Percentiles rank a stretch among this genome's conserved stretches.
phyloP scores from a whole-genome alignment of 2,888 invertebrate species.

The Drosophila dives region DNA sequence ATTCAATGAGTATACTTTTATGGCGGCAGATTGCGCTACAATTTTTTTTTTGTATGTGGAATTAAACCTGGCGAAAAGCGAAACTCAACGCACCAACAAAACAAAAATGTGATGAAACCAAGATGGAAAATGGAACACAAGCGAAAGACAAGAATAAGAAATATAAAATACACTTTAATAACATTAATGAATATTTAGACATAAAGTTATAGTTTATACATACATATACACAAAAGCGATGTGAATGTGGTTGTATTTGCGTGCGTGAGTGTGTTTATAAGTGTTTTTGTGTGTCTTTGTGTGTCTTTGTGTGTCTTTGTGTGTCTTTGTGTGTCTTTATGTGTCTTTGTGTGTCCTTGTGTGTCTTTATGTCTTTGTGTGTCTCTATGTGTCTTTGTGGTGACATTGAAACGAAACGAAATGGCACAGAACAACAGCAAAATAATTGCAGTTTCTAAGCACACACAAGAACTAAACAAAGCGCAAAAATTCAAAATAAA shows the following conservation, averaged over 20 bases:
- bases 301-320: constrained; percentile 9
- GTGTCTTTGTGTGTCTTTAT: neutral
- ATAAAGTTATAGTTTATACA: constrained; percentile 8
- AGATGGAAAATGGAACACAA: constrained; percentile 13
- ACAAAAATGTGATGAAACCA: constrained; percentile 10
- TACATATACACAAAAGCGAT: constrained; percentile 17
- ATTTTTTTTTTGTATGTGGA: neutral
- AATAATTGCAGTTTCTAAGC: constrained; percentile 2
- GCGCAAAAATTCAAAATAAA: constrained; percentile 2
- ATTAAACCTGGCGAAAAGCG: neutral
- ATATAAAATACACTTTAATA: constrained; percentile 1
- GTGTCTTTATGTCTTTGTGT: neutral
- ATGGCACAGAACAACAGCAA: constrained; percentile 10
- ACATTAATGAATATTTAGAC: constrained; percentile 7
- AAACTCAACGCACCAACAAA: constrained; percentile 4
- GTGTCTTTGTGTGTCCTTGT: constrained; percentile 6
- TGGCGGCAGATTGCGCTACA: constrained; percentile 15
- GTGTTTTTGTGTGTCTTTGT: neutral
- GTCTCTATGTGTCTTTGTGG: neutral
- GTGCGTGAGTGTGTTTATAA: neutral
- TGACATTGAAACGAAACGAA: constrained; percentile 30
- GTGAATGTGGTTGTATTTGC: constrained; percentile 13
- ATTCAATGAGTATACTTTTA: constrained; percentile 3
- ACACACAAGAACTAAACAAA: constrained; percentile 7
- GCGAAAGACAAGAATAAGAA: constrained; percentile 3